These are phyloP conservation scores for Monomorium pharaonis DNA, from an alignment of 1,140 invertebrate genomes.

Conservation along the genomic window DNA sequence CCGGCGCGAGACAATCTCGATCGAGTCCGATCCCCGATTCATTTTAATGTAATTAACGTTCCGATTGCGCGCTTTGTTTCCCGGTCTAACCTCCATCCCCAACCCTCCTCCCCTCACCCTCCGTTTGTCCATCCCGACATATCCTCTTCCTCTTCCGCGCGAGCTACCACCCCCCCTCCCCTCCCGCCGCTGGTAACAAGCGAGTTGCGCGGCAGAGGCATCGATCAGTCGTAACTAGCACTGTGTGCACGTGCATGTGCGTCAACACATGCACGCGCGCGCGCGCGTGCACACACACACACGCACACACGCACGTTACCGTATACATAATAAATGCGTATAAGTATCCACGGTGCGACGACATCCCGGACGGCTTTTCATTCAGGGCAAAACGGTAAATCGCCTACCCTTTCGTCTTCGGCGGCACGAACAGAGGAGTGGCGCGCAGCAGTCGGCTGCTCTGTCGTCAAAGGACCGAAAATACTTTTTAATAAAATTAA, in stretches of 20 bases:
- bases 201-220: constrained; percentile 71
- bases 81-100: constrained; percentile 75
- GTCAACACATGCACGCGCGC: constrained; percentile 32
- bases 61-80: constrained; percentile 85
- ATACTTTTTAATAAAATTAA: constrained; percentile 39
- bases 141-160: constrained; percentile 60
- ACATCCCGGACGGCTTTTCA: constrained; percentile 5
- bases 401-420: not conserved
- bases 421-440: no score
- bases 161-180: constrained; percentile 18
- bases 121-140: constrained; percentile 62
- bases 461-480: not conserved
- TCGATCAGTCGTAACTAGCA: constrained; percentile 79
- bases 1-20: constrained; percentile 75
- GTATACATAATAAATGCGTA: constrained; percentile 42
- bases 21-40: constrained; percentile 83
- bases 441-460: not conserved
- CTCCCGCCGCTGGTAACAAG: constrained; percentile 48
- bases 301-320: not conserved
- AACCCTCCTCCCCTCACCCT: not conserved
- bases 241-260: constrained; percentile 65
- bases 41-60: constrained; percentile 86
- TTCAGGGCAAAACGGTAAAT: not conserved
- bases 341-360: constrained; percentile 7
- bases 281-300: no score